Percentiles rank a stretch among this genome's conserved stretches.
Conservation (phyloP, 2,113 vertebrate genomes). For the Silurus glanis region DNA sequence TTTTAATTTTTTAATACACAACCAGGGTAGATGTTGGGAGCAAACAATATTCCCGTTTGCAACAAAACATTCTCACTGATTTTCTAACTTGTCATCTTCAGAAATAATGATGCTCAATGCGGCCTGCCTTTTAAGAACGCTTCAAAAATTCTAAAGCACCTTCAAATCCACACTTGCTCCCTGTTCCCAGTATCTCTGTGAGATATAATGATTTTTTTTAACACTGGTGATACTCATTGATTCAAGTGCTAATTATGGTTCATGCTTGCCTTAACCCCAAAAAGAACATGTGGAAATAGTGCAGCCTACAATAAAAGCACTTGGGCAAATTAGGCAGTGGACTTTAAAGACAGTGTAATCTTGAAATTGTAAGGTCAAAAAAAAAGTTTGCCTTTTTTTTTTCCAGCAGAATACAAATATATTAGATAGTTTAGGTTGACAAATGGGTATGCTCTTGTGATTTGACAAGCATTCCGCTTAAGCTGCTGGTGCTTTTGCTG, state of each 20-base stretch:
- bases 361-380: slow-evolving; percentile 8
- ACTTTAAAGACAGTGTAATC: neutral
- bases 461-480: neutral
- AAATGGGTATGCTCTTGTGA: neutral
- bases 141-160: slow-evolving; percentile 1
- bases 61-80: neutral
- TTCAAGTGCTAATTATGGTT: slow-evolving; percentile 12
- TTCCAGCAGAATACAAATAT: neutral
- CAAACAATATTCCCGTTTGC: neutral
- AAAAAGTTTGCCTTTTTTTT: neutral
- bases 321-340: neutral
- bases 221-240: neutral
- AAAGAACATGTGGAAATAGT: neutral
- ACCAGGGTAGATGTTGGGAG: neutral
- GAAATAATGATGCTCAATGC: neutral
- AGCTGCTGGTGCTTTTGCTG: neutral
- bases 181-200: neutral
- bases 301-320: neutral
- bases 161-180: neutral
- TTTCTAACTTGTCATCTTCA: neutral
- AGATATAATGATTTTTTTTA: slow-evolving; percentile 15
- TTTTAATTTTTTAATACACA: neutral
- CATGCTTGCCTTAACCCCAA: neutral
- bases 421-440: neutral
- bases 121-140: slow-evolving; percentile 5